Base-by-base conservation (phyloP, 2,113 vertebrate genomes). In the Tyto alba region DNA sequence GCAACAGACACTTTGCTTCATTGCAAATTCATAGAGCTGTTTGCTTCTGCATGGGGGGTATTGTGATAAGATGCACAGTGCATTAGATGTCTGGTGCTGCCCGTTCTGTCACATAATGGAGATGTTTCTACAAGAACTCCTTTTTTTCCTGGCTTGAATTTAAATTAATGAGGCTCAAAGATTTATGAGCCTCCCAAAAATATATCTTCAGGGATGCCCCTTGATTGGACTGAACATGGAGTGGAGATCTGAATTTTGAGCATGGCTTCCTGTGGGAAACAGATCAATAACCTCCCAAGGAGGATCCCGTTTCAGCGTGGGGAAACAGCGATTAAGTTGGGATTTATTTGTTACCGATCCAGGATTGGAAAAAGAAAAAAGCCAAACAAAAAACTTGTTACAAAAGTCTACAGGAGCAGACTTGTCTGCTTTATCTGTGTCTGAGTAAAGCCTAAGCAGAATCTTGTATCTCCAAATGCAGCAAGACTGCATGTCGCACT, bases 371-470 rank as follows among this genome's bases (percentile, higher is more conserved):
- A 40, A 50, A 34, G 41, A 72, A n/a, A 59, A 38, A n/a, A 16
- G 0, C 16, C 29, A 36, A 34, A 3, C 26, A 29, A 40, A 57
- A 34, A 32, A 6, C 20, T 16, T 0, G 0, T 57, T 27, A 16
- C 41, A 67, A 34, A 67, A 47, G 14, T 34, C 20, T 30, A 2
- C 22, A 67, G 68, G 72, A 71, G 34, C 48, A 89, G 30, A 11
- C 22, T 62, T 32, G 40, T 43, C 62, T 72, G 50, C 34, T 55
- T 77, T 30, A 29, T 32, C n/a, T 85, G 55, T 57, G 45, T 11
- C 40, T 71, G 26, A 41, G 26, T 23, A 10, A 86, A 67, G 43
- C 16, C 60, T 21, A 10, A 71, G 26, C 40, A 72, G 68, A 60
- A 30, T 10, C 47, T 73, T 30, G n/a, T 16, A 7, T 14, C 45